These are phyloP conservation scores for Drosophila repletoides DNA, from an alignment of 1,140 invertebrate species.

Conservation along the genomic window DNA sequence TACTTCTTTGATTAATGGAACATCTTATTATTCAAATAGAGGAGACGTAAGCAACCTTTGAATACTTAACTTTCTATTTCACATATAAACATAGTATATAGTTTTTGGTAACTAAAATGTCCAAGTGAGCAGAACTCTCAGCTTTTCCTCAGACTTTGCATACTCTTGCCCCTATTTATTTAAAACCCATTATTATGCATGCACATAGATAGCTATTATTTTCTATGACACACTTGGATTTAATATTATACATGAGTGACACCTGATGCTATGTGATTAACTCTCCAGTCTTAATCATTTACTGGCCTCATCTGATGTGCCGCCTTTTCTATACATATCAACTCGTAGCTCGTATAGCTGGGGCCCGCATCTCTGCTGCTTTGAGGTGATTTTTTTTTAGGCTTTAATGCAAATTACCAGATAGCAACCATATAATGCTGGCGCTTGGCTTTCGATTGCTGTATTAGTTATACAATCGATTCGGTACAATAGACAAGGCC, in stretches of 20 bases:
- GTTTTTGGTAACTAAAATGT: too few species aligned
- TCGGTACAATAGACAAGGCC: slow-evolving; percentile 25
- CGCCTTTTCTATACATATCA: background rate
- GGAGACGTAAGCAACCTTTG: too few species aligned
- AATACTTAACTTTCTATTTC: too few species aligned
- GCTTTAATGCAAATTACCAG: slow-evolving; percentile 17
- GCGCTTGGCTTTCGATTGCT: slow-evolving; percentile 5
- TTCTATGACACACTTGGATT: slow-evolving; percentile 34
- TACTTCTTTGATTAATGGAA: too few species aligned
- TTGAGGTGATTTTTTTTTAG: background rate
- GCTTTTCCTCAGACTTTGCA: too few species aligned
- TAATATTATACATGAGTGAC: slow-evolving; percentile 15
- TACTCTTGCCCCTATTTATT: background rate
- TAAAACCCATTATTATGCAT: slow-evolving; percentile 18
- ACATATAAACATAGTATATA: too few species aligned
- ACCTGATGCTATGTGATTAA: slow-evolving; percentile 27
- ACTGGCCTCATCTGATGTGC: background rate
- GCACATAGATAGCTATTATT: slow-evolving; percentile 22
- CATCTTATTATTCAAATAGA: too few species aligned
- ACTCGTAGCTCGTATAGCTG: background rate
- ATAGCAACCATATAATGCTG: background rate
- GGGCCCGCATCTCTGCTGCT: background rate
- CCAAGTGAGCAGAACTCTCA: too few species aligned
- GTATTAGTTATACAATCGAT: slow-evolving; percentile 33
- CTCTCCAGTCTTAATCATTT: slow-evolving; percentile 17